These are phyloP conservation scores for Acanthurus tractus DNA, from an alignment of 2,797 vertebrate genomes.

Conservation along the genomic window DNA sequence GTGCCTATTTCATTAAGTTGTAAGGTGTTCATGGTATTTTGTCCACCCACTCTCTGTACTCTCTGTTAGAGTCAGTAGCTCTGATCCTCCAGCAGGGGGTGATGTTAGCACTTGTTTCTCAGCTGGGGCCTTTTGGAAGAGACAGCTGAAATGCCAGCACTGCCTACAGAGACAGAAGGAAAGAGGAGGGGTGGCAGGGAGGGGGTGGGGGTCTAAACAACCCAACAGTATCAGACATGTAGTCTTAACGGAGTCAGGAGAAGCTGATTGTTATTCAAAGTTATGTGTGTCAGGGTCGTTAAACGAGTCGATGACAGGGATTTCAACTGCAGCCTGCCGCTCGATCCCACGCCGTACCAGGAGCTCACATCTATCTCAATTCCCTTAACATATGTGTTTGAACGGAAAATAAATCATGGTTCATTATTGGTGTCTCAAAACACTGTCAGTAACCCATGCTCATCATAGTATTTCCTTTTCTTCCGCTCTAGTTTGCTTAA, in stretches of 20 bases:
- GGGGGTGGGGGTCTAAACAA: conserved; percentile 65
- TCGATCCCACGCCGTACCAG: conserved; percentile 56
- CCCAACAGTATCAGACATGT: conserved; percentile 75
- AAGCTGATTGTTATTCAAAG: conserved; percentile 84
- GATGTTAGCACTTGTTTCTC: conserved; percentile 82
- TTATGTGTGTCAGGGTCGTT: conserved; percentile 83
- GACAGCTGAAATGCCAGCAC: conserved; percentile 83
- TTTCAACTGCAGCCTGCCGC: conserved; percentile 66
- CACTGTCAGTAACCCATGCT: conserved; percentile 67
- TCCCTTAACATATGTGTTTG: conserved; percentile 84
- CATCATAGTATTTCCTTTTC: conserved; percentile 61
- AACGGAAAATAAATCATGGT: conserved; percentile 84
- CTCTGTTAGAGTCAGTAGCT: conserved; percentile 25
- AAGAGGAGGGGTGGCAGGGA: conserved; percentile 25
- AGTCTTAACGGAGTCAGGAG: conserved; percentile 80
- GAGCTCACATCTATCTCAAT: conserved; percentile 74
- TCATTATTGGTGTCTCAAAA: conserved; percentile 81
- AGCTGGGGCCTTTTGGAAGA: conserved; percentile 77
- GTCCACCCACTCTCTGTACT: conserved; percentile 5
- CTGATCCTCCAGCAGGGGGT: conserved; percentile 81
- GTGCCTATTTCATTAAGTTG: background rate
- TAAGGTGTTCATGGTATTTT: conserved; percentile 13
- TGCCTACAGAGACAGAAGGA: conserved; percentile 76
- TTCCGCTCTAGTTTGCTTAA: conserved; percentile 30
- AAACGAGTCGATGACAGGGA: conserved; percentile 77